These are phyloP conservation scores for Conops quadrifasciatus DNA, from an alignment of 2,888 invertebrate genomes.

Conservation along the genomic window DNA sequence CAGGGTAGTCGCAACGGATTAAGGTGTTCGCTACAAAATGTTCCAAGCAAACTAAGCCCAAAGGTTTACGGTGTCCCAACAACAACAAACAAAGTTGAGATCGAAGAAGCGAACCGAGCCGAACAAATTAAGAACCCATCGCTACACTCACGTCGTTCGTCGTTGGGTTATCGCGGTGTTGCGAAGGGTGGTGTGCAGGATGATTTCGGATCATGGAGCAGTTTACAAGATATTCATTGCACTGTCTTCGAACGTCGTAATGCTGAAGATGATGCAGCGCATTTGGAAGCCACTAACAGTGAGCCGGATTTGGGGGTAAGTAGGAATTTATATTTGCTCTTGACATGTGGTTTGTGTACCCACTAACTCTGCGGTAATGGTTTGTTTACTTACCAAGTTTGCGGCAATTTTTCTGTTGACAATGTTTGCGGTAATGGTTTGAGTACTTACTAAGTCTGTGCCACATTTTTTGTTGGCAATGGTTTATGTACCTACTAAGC, in stretches of 20 bases:
- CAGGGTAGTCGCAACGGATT: conserved; percentile 47
- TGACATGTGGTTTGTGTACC: no score
- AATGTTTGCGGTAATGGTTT: no score
- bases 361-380: no score
- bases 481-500: no score
- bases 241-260: conserved; percentile 20
- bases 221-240: conserved; percentile 71
- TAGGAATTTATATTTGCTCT: conserved; percentile 35
- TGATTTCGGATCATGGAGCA: conserved; percentile 68
- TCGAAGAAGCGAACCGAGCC: no score
- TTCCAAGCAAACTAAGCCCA: conserved; percentile 69
- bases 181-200: conserved; percentile 21
- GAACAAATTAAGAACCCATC: conserved; percentile 32
- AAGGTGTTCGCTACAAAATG: conserved; percentile 48
- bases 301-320: conserved; percentile 73
- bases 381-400: no score
- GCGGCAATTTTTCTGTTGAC: no score
- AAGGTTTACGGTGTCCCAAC: conserved; percentile 68
- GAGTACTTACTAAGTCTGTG: no score
- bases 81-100: background rate
- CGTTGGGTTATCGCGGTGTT: conserved; percentile 51
- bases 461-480: no score
- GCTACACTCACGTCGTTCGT: conserved; percentile 55
- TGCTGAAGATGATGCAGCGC: conserved; percentile 40
- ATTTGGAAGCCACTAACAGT: conserved; percentile 69